Percentiles rank a stretch among this genome's conserved stretches.
Conservation (phyloP, 37 sponge, comb jelly and placozoan genomes). For the Ephydatia muelleri region DNA sequence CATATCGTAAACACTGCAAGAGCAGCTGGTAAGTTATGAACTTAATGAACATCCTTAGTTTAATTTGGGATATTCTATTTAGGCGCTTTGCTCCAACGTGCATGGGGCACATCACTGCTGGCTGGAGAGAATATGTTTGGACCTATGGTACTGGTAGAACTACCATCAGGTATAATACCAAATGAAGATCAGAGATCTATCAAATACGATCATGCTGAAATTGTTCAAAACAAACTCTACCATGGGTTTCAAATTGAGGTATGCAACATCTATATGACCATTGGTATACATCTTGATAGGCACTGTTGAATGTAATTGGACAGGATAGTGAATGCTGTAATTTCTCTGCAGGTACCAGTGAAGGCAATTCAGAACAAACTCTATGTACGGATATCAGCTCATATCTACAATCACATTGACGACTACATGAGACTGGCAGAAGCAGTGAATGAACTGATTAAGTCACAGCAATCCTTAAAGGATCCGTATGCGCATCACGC, state of each 20-base stretch:
- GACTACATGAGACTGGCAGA: conserved; percentile 52
- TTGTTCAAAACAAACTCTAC: conserved; percentile 62
- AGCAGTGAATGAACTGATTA: conserved; percentile 24
- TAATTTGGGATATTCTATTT: neutral
- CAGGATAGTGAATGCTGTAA: neutral
- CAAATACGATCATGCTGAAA: conserved; percentile 40
- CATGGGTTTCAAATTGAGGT: conserved; percentile 79
- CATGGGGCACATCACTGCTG: conserved; percentile 67
- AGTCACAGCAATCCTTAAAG: neutral
- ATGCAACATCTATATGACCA: neutral
- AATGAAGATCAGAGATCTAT: neutral
- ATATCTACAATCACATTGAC: conserved; percentile 67
- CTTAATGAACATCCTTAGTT: neutral
- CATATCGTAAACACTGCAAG: conserved; percentile 50
- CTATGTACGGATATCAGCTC: conserved; percentile 75
- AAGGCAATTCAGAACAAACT: conserved; percentile 53
- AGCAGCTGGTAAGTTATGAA: conserved; percentile 61
- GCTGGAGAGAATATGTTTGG: conserved; percentile 59
- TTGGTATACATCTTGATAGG: neutral
- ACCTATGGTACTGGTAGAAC: conserved; percentile 59
- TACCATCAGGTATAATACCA: conserved; percentile 51
- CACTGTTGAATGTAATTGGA: too few species aligned
- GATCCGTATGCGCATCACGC: neutral
- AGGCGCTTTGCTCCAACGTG: conserved; percentile 29
- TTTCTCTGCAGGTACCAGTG: conserved; percentile 66